Evolutionary conservation across 2,113 vertebrate genomes (phyloP), one percentile per base, ranked within the genome.

Genomic region (Nibea albiflora): DNA sequence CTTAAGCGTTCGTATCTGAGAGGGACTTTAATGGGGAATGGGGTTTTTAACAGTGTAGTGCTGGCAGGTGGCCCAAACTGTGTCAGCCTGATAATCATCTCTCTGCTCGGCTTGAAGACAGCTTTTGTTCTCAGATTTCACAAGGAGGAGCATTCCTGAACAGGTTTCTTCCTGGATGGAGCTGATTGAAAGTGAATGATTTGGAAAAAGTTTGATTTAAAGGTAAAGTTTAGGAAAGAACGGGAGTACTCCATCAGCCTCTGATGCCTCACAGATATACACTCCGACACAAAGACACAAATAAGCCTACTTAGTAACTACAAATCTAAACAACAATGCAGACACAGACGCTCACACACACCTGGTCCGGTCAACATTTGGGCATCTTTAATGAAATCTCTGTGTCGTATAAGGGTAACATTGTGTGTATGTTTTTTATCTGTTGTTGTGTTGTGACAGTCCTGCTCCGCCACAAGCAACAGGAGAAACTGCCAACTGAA

Each of bases 41-140:
- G 89, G 65, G 80, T 94, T 88, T 95, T 86, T 89, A 56, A 56
- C 85, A 89, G 92, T 90, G 92, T 93, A 94, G 93, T 85, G 90
- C 92, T 92, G 89, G 90, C 89, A 92, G 92, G 89, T 90, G 91
- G 94, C 92, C 91, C 90, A 88, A 87, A 85, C 83, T 73, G 88
- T 83, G 89, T 83, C 88, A 87, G 92, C 80, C 90, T 85, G 93
- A 94, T 94, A 93, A 94, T 92, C 90, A 93, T 92, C 90, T 85
- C 83, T 62, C 85, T 16, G 76, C 86, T 87, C 81, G 63, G 84
- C 89, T 80, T 80, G 84, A 85, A 84, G 71, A 83, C 75, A 4
- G 73, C 86, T 91, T 93, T 92, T 91, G 86, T 93, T 92, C 90
- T 72, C 20, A 81, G 52, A 81, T 91, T 89, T 89, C 71, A 78